These are phyloP conservation scores for Harmothoe impar DNA, from an alignment of 2,888 invertebrate genomes.

Conservation along the genomic window DNA sequence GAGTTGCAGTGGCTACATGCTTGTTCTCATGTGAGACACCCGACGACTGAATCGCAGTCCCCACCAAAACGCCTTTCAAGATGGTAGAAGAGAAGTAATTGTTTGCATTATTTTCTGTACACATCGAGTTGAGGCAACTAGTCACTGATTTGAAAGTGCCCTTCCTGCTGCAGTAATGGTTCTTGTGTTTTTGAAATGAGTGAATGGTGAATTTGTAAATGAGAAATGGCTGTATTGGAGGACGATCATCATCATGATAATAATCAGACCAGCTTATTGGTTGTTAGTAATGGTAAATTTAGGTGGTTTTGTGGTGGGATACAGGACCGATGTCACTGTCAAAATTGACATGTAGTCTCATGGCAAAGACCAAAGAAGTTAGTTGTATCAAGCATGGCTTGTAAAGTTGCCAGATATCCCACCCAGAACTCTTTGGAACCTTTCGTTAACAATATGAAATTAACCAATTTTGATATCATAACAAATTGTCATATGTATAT, in stretches of 20 bases:
- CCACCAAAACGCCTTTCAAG: slow-evolving; percentile 20
- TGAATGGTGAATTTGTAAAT: background rate
- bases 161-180: background rate
- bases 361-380: too few relatives aligned
- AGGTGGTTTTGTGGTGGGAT: background rate
- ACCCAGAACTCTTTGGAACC: too few relatives aligned
- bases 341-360: background rate
- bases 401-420: too few relatives aligned
- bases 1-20: slow-evolving; percentile 17
- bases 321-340: background rate
- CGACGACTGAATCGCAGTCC: background rate
- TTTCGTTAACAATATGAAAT: too few relatives aligned
- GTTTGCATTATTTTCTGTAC: background rate
- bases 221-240: too few relatives aligned
- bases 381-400: too few relatives aligned
- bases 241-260: too few relatives aligned
- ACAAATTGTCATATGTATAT: too few relatives aligned
- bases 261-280: too few relatives aligned
- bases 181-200: slow-evolving; percentile 3
- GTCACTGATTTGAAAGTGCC: slow-evolving; percentile 47
- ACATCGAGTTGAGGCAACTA: slow-evolving; percentile 30
- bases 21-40: background rate
- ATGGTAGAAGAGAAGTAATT: too few relatives aligned
- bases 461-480: too few relatives aligned
- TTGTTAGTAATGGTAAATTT: too few relatives aligned